Percentiles rank a stretch among this genome's conserved stretches.
Evolutionary conservation across 2,113 vertebrate species (phyloP).

Genomic region (Sturnus vulgaris): DNA sequence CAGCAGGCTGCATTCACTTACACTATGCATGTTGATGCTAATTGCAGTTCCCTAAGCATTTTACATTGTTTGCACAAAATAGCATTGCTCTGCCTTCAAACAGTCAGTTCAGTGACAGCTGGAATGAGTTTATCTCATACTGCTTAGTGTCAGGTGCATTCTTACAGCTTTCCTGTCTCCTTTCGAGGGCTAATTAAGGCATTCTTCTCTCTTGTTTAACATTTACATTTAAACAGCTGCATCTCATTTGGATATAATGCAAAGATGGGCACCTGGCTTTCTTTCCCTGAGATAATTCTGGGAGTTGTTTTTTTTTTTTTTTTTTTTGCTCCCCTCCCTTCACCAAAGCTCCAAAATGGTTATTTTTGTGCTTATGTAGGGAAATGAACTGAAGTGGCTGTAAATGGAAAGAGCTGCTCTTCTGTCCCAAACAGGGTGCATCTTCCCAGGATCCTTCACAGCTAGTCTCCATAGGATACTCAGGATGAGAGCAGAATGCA

Average conservation of each 20-base stretch:
- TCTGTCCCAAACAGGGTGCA: conserved; percentile 22
- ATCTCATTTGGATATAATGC: conserved; percentile 49
- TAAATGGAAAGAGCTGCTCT: conserved; percentile 11
- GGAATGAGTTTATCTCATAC: conserved; percentile 60
- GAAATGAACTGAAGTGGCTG: neutral
- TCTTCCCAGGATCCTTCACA: conserved; percentile 2
- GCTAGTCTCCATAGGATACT: neutral
- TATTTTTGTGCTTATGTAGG: conserved; percentile 43
- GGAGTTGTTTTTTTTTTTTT: neutral
- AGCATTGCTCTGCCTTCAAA: conserved; percentile 65
- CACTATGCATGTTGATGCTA: conserved; percentile 69
- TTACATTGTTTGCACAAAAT: conserved; percentile 75
- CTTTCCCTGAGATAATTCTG: conserved; percentile 8
- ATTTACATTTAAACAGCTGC: conserved; percentile 68
- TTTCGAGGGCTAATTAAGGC: conserved; percentile 64
- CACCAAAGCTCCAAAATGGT: neutral
- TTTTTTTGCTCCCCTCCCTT: neutral
- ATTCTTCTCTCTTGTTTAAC: conserved; percentile 69
- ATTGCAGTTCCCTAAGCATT: conserved; percentile 72
- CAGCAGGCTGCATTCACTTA: conserved; percentile 73
- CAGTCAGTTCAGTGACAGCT: conserved; percentile 70
- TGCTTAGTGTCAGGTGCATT: conserved; percentile 74
- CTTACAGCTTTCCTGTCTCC: conserved; percentile 62
- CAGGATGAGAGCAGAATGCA: neutral
- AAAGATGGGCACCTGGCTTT: conserved; percentile 61